Evolutionary conservation across 2,888 invertebrate species (phyloP), one percentile per base, ranked within the genome.

Genomic region (Clostera curtula): DNA sequence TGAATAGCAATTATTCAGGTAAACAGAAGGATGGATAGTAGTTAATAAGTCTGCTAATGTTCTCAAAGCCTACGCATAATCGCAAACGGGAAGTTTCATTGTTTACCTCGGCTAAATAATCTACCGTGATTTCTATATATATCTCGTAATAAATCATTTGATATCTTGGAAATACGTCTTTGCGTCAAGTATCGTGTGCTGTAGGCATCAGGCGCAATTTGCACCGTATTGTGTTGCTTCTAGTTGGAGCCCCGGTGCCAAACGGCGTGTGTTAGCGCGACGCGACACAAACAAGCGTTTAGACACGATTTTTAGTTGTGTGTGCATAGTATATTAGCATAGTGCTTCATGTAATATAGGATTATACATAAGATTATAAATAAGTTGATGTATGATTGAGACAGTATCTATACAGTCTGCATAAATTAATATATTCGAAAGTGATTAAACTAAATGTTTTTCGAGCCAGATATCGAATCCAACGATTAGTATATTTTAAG

Each of bases 161-260:
- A 70, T 75, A 74, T 71, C 69, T 63, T 46, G 51, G 57, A 51
- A 61, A 56, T 55, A 55, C 50, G 54, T 53, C 49, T 54, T 45
- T 39, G 38, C 36, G 57, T 66, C 59, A 61, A 57, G 61, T 68
- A 59, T 73, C 63, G 62, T 72, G 73, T 75, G 60, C 68, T 32
- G 49, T 60, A 63, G 46, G 45, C 53, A 70, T 73, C 64, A 68
- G 56, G 36, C 63, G 56, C 64, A 69, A 73, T 75, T 76, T 49
- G 66, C 75, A 74, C 67, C 42, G 36, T 33, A 45, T 59, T 65
- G 58, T 54, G 51, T 52, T 40, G 30, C 42, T 45, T 41, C 43
- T 49, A 43, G 49, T 70, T 68, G 46, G 47, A 49, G 52, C 52
- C 48, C 55, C 34, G 43, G 64, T 62, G 70, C 39, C 52, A 70